These are phyloP conservation scores for Epistrophella euchroma DNA, from an alignment of 2,888 invertebrate genomes.

Conservation along the genomic window DNA sequence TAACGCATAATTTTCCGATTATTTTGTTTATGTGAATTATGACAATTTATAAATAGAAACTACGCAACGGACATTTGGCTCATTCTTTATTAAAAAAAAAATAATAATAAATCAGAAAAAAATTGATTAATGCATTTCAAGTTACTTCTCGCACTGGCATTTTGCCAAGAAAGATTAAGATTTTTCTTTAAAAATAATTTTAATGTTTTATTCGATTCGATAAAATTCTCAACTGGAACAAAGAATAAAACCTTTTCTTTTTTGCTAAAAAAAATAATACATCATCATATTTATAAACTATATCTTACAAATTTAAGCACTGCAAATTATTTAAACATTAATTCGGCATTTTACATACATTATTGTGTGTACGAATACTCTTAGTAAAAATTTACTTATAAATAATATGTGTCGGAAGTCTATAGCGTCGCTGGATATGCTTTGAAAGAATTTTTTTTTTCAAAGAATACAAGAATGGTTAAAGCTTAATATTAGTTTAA, in stretches of 20 bases:
- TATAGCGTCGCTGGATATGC: slow-evolving; percentile 31
- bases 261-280: slow-evolving; percentile 31
- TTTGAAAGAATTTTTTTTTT: slow-evolving; percentile 24
- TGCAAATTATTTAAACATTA: slow-evolving; percentile 71
- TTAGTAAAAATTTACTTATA: slow-evolving; percentile 47
- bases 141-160: slow-evolving; percentile 28
- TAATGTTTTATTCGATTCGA: slow-evolving; percentile 49
- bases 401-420: slow-evolving; percentile 31
- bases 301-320: slow-evolving; percentile 71
- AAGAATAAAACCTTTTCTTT: slow-evolving; percentile 57
- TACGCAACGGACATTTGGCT: slow-evolving; percentile 61
- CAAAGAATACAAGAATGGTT: slow-evolving; percentile 46
- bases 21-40: slow-evolving; percentile 33
- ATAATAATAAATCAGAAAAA: slow-evolving; percentile 25
- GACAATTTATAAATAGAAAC: slow-evolving; percentile 64
- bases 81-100: slow-evolving; percentile 67
- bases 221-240: slow-evolving; percentile 59
- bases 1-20: neutral
- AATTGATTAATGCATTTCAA: slow-evolving; percentile 64
- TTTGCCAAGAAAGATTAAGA: slow-evolving; percentile 41
- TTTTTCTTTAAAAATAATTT: slow-evolving; percentile 27
- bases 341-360: slow-evolving; percentile 55
- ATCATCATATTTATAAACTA: slow-evolving; percentile 45
- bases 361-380: slow-evolving; percentile 39
- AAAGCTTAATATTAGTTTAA: slow-evolving; percentile 68